Conservation (phyloP, 2,888 invertebrate genomes). For the Caenorhabditis becei region DNA sequence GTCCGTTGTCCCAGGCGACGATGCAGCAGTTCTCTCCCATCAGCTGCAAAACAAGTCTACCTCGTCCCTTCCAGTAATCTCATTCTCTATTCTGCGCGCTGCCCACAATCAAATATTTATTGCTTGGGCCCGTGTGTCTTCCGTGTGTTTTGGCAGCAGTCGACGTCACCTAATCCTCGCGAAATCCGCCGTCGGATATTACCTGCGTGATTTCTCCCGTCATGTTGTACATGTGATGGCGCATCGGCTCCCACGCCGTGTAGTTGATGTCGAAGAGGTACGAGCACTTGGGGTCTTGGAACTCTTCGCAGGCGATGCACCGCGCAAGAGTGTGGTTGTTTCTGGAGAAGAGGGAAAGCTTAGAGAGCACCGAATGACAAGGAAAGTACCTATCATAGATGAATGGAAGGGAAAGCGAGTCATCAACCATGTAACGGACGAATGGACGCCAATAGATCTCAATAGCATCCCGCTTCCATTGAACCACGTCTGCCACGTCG, state of each 20-base stretch:
- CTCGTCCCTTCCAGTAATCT: slow-evolving; percentile 2
- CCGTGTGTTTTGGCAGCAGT: slow-evolving; percentile 20
- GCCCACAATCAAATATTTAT: slow-evolving; percentile 45
- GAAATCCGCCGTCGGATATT: slow-evolving; percentile 17
- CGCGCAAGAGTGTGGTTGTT: slow-evolving; percentile 76
- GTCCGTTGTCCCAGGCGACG: slow-evolving; percentile 76
- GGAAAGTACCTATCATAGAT: slow-evolving; percentile 72
- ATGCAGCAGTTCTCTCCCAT: slow-evolving; percentile 75
- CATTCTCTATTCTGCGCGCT: slow-evolving; percentile 21
- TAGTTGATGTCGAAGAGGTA: slow-evolving; percentile 77
- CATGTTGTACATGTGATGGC: slow-evolving; percentile 77
- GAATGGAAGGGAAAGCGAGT: slow-evolving; percentile 75
- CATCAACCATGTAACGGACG: slow-evolving; percentile 76
- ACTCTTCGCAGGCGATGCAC: slow-evolving; percentile 78
- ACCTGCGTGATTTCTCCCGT: slow-evolving; percentile 76
- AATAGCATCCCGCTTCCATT: slow-evolving; percentile 76
- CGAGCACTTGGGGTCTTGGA: slow-evolving; percentile 76
- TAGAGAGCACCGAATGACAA: not conserved
- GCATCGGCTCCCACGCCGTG: slow-evolving; percentile 75
- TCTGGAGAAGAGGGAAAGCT: slow-evolving; percentile 27
- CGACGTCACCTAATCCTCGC: slow-evolving; percentile 40
- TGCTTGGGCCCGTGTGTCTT: slow-evolving; percentile 7
- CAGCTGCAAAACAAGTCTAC: slow-evolving; percentile 63
- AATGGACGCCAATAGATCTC: slow-evolving; percentile 76
- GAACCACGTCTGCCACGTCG: slow-evolving; percentile 64